These are phyloP conservation scores for Mormyrus iriodes DNA, from an alignment of 2,113 vertebrate species.

Conservation along the genomic window DNA sequence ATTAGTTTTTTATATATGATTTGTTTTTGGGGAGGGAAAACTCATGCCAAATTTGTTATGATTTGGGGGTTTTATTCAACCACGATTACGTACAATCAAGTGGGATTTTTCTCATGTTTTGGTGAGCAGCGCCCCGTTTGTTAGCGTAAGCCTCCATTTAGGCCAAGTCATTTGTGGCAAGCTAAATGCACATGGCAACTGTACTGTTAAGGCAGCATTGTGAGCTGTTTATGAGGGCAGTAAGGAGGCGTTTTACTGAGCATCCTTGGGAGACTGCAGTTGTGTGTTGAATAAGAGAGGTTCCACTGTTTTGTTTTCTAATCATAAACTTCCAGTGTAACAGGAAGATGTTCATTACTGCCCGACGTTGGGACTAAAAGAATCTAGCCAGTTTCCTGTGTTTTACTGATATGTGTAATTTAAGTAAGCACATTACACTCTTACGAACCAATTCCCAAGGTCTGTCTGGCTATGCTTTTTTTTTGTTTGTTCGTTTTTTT, in stretches of 20 bases:
- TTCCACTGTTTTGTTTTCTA: not conserved
- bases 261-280: not conserved
- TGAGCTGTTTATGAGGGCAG: not conserved
- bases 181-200: not conserved
- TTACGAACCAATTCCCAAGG: not conserved
- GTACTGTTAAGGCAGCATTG: not conserved
- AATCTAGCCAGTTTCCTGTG: not conserved
- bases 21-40: slow-evolving; percentile 38
- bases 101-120: slow-evolving; percentile 48
- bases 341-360: not conserved
- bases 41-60: slow-evolving; percentile 41
- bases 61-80: slow-evolving; percentile 34
- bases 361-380: not conserved
- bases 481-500: not conserved
- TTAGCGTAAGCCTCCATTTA: not conserved
- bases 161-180: not conserved
- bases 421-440: not conserved
- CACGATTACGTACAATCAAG: slow-evolving; percentile 53
- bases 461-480: not conserved
- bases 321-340: not conserved
- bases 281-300: not conserved
- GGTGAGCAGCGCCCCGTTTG: slow-evolving; percentile 29
- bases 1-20: slow-evolving; percentile 27
- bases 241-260: not conserved
- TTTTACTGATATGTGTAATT: not conserved